A percentile compares a stretch with the other conserved stretches of the same genome.
These are phyloP conservation scores for Agrenia bidenticulata DNA, from an alignment of 2,888 invertebrate genomes.

Conservation along the genomic window DNA sequence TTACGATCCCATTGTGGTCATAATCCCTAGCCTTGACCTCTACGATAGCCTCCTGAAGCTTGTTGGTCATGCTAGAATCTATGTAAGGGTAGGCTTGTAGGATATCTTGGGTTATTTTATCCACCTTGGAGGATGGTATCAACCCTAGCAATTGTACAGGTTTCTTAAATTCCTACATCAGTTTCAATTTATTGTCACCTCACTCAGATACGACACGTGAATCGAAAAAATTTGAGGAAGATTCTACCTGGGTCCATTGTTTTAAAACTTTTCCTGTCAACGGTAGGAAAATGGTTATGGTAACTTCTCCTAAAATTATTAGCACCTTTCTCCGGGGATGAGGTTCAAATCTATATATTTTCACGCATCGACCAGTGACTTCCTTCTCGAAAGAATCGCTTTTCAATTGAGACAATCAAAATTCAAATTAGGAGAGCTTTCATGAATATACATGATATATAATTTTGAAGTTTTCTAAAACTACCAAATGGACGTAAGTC, in stretches of 20 bases:
- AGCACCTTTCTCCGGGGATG: constrained; percentile 39
- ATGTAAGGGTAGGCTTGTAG: constrained; percentile 35
- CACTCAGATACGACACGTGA: too few relatives aligned
- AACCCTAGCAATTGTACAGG: constrained; percentile 28
- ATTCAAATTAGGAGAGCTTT: neutral
- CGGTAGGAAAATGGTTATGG: constrained; percentile 14
- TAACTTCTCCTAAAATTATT: constrained; percentile 33
- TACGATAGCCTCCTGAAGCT: constrained; percentile 28
- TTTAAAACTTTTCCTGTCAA: constrained; percentile 22
- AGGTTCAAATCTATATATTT: constrained; percentile 42
- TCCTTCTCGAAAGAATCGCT: constrained; percentile 7
- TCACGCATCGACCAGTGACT: constrained; percentile 12
- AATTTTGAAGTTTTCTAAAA: neutral
- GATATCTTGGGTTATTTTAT: constrained; percentile 29
- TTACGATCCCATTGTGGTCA: constrained; percentile 33
- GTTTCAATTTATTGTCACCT: neutral
- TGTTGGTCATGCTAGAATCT: constrained; percentile 22
- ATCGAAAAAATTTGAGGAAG: neutral
- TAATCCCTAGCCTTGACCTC: constrained; percentile 37
- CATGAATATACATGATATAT: neutral
- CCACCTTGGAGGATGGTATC: constrained; percentile 17
- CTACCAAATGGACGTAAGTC: neutral
- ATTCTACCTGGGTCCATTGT: constrained; percentile 30
- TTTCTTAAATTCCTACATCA: constrained; percentile 39
- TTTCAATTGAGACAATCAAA: too few relatives aligned